Base-by-base conservation (phyloP, 1,140 invertebrate species). In the Adoxophyes honmai region DNA sequence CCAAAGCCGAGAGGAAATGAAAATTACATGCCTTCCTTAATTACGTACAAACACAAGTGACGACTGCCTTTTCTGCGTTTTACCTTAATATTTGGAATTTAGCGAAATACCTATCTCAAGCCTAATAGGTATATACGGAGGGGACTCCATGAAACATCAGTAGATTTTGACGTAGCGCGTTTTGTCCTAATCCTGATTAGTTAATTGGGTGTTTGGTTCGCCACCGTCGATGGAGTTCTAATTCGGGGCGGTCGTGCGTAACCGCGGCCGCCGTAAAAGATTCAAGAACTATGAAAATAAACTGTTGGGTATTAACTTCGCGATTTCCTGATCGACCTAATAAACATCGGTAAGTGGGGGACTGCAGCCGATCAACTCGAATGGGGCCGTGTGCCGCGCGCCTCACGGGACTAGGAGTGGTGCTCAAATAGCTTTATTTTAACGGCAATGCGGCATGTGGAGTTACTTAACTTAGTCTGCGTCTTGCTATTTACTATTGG, bases 261-360 rank as follows among this genome's bases (percentile, higher is more conserved):
- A 66, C 48, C 54, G 36, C 48, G 36, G 11, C 11, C 9, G 6
- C 21, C 21, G 6, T 28, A 48, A 28, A 48, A 62, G 53, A 53
- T 64, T 57, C 52, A 61, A 57, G 63, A 66, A 61, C 44, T 67
- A 72, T 74, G 51, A 75, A 81, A 81, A 83, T 86, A 85, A 80
- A 78, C 78, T 64, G 13, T 48, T 44, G 38, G 58, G 61, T 68
- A 69, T 68, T 39, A 73, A 65, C 66, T 69, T 78, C 35, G 78
- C 75, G 66, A 78, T 83, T 83, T 83, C 81, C 75, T 78, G 78
- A 78, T 80, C 69, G 78, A 81, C 77, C 75, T 68, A 78, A 81
- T 79, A 82, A 82, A 81, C 73, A 73, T 65, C 60, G 60, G 55
- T 67, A 74, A 75, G 70, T 73, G 75, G 60, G 70, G 75, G 75